These are phyloP conservation scores for Sebastes minor DNA, from an alignment of 2,797 vertebrate genomes.

Conservation along the genomic window DNA sequence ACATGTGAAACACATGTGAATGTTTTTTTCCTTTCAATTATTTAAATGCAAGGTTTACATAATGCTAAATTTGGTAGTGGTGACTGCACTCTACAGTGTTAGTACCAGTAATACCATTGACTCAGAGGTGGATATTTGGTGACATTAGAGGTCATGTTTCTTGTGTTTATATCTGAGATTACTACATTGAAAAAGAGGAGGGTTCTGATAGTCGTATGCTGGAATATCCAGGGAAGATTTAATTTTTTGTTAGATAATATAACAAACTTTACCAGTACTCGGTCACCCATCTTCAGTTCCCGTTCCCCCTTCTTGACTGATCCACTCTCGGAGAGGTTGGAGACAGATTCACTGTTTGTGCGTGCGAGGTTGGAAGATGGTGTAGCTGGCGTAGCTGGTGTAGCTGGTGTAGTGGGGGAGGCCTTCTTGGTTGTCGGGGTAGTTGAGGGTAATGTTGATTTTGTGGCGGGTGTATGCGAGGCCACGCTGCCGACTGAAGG, in stretches of 20 bases:
- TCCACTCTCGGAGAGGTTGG: conserved; percentile 95
- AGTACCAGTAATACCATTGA: background rate
- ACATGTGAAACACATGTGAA: background rate
- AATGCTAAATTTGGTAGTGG: background rate
- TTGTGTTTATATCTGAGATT: conserved; percentile 15
- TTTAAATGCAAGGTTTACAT: conserved; percentile 19
- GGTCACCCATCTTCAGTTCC: conserved; percentile 94
- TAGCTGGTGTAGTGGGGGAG: conserved; percentile 58
- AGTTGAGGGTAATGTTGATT: conserved; percentile 76
- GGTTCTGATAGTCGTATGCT: background rate
- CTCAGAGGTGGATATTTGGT: background rate
- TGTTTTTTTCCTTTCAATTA: background rate
- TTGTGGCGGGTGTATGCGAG: conserved; percentile 80
- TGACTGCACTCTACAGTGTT: background rate
- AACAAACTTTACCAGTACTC: conserved; percentile 90
- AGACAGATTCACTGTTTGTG: conserved; percentile 92
- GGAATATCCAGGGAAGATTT: background rate
- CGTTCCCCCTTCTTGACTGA: conserved; percentile 96
- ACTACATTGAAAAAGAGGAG: background rate
- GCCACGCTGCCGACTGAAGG: conserved; percentile 79
- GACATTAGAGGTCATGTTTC: background rate
- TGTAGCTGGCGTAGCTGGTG: conserved; percentile 33
- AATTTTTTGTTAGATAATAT: background rate
- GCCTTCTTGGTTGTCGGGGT: conserved; percentile 74
- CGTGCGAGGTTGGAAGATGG: conserved; percentile 87